Evolutionary conservation across 1,140 invertebrate genomes (phyloP), one percentile per base, ranked within the genome.

Genomic region (Odontomachus brunneus): DNA sequence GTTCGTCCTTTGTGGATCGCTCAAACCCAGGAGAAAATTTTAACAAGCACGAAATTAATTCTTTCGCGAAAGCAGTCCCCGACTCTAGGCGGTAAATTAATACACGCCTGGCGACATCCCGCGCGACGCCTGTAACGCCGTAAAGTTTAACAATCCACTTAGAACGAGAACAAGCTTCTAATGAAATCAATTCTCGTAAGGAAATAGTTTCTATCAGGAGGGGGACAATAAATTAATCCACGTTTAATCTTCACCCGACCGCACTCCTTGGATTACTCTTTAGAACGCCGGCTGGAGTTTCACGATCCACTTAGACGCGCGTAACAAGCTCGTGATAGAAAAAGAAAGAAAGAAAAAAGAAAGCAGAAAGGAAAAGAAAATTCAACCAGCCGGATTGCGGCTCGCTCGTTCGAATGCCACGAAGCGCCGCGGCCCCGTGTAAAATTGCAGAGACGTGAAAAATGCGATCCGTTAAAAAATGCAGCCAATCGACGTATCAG

Each of bases 121-220:
- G 62, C 49, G 48, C 63, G 62, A 44, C n/a, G 22, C 29, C 75
- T 78, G 29, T 44, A 80, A 55, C 22, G 1, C 63, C 17, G 24
- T 80, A 69, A 80, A 80, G 17, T 71, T 80, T 57, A 80, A 71
- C 75, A 80, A 80, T 80, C 75, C 65, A 71, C 65, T 80, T 80
- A 80, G 48, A 59, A 22, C 33, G 53, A 7, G 49, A 57, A 55
- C 75, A 48, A 69, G 63, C 63, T 69, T 48, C 65, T 80, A 80
- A 80, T 80, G 75, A 80, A 80, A 80, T 80, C 75, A 80, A 44
- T 80, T 80, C 75, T 59, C 71, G 65, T 80, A 80, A 71, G 65
- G n/a, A 80, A 80, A 80, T 69, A 80, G 75, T 69, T 69, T 71
- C 65, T 57, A 80, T 80, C 33, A 17, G 53, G 22, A 33, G 65